Base-by-base conservation (phyloP, 2,797 vertebrate species). In the Lacerta viridis region DNA sequence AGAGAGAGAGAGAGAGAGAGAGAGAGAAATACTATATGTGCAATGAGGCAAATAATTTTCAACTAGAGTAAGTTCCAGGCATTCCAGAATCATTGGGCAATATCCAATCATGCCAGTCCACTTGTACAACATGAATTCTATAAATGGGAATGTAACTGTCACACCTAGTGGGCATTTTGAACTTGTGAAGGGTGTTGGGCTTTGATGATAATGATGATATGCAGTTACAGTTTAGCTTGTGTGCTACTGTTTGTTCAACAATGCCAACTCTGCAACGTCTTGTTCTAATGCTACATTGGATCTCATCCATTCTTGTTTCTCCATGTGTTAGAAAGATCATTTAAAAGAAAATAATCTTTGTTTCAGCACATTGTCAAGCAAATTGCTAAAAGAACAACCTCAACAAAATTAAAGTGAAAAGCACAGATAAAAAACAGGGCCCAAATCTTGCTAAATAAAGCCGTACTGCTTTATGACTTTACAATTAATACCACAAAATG, bases 401-500 rank as follows among this genome's bases (percentile, higher is more conserved):
- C 94, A 95, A 83, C 90, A 55, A 90, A 79, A n/a, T n/a, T 13
- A 71, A 68, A 25, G 3, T 81, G 86, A 80, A 91, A 84, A 43
- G 91, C 94, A 89, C 85, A 92, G 93, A 94, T 94, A 93, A 92
- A 95, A 64, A 93, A 88, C 93, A 87, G 93, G 83, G 93, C 93
- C 74, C 87, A 96, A 94, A 93, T 79, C 87, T 36, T 69, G 17
- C 59, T 80, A 64, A 94, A 50, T 74, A 93, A 91, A 87, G 86
- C 3, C 59, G 79, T 50, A 83, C 18, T 90, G 66, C 68, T 91
- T 92, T 93, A 88, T 96, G 94, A 95, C 92, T 96, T 95, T 94
- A 78, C 90, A 96, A 95, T 94, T 95, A 96, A 96, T 95, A 90
- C 82, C 92, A 93, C 82, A 93, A 96, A 97, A 95, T 91, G 94